Evolutionary conservation across 2,113 vertebrate species (phyloP), one percentile per base, ranked within the genome.

Genomic region (Nesospiza acunhae): DNA sequence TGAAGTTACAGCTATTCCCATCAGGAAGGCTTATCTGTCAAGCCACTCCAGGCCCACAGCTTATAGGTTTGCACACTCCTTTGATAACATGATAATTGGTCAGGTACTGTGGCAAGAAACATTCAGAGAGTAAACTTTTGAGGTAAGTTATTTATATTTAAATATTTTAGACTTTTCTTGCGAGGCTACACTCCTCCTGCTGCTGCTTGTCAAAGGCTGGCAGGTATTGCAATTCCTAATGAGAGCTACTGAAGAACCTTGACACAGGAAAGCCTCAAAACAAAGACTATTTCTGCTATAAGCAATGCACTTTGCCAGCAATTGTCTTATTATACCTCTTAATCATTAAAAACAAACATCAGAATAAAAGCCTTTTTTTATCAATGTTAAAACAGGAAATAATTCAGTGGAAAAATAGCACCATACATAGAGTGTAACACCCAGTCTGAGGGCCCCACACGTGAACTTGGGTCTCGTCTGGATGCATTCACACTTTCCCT

Each of bases 311-410:
- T 83, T 68, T 79, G 49, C 66, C 88, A 93, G 63, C 82, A 88
- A 76, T 77, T 95, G 84, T 94, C 44, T 95, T 86, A 59, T 42
- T 67, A 62, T 62, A 31, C 64, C n/a, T 78, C 68, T 82, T 93
- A 91, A 93, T 93, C 94, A 91, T 55, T 75, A 66, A 93, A 97
- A 97, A 95, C 89, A 94, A 97, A 85, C 39, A 52, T 5, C 90
- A 58, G 28, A 87, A 78, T 86, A 58, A 82, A 97, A n/a, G 1
- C 4, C 23, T 73, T 73, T 90, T 67, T 93, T 60, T 50, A n/a
- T 55, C 18, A 2, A 28, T 1, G 3, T 66, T 70, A 53, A 30
- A 55, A 33, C 16, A 76, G 19, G 76, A 91, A 91, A 66, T 53
- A 33, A 89, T 42, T 47, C n/a, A 53, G 14, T 15, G n/a, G 49